Evolutionary conservation across 37 sponge, comb jelly and placozoan species (phyloP).

Genomic region (Corticium candelabrum): DNA sequence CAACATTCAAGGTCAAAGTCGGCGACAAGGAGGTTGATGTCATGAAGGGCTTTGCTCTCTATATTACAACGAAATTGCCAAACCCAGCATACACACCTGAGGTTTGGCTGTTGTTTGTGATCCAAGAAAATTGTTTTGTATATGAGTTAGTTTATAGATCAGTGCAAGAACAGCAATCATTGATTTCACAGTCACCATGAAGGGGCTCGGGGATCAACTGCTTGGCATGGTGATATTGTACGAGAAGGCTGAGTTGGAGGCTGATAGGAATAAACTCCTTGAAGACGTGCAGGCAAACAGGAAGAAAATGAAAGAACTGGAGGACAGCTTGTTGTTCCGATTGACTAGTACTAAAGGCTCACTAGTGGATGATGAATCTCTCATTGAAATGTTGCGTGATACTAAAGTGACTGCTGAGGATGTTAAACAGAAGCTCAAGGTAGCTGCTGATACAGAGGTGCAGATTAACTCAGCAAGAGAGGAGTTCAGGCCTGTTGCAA

Average conservation of each 20-base stretch:
- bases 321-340: constrained; percentile 90
- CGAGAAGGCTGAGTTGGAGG: constrained; percentile 92
- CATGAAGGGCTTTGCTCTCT: constrained; percentile 84
- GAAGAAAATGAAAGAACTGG: constrained; percentile 93
- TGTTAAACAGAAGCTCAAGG: constrained; percentile 81
- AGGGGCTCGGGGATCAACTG: constrained; percentile 96
- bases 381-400: constrained; percentile 82
- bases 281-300: constrained; percentile 96
- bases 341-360: constrained; percentile 92
- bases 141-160: constrained; percentile 24
- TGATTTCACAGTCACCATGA: constrained; percentile 99
- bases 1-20: constrained; percentile 78
- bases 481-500: constrained; percentile 96
- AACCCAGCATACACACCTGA: constrained; percentile 98
- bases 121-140: not conserved
- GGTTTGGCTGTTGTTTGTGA: constrained; percentile 15
- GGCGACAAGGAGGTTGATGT: constrained; percentile 99
- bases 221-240: constrained; percentile 95
- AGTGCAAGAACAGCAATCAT: constrained; percentile 90
- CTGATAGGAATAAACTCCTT: constrained; percentile 80
- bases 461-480: constrained; percentile 95
- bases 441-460: constrained; percentile 91
- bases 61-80: constrained; percentile 94
- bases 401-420: constrained; percentile 94
- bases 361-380: constrained; percentile 90